Evolutionary conservation across 1,140 invertebrate species (phyloP).

Genomic region (Pogonognathellus flavescens): DNA sequence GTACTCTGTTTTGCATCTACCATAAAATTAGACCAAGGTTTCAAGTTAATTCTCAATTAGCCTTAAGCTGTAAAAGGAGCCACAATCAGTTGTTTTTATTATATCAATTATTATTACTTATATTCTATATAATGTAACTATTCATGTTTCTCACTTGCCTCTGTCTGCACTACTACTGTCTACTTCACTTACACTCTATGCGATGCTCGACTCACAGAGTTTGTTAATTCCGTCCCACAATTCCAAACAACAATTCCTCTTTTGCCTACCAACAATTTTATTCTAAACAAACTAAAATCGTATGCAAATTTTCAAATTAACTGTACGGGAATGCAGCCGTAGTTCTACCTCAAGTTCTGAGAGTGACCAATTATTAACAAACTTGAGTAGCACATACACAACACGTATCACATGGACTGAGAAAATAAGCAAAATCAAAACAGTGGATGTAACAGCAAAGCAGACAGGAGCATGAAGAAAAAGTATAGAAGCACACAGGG

Average conservation of each 20-base stretch:
- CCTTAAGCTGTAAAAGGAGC: conserved; percentile 39
- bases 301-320: conserved; percentile 56
- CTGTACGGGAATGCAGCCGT: conserved; percentile 14
- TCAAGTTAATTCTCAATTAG: conserved; percentile 51
- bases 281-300: conserved; percentile 49
- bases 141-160: background rate
- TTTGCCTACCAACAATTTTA: background rate
- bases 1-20: background rate
- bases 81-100: conserved; percentile 47
- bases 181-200: background rate
- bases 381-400: conserved; percentile 13
- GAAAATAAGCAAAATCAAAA: conserved; percentile 30
- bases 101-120: conserved; percentile 20
- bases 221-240: conserved; percentile 23
- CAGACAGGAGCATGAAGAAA: background rate
- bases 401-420: background rate
- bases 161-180: no score
- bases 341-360: conserved; percentile 43
- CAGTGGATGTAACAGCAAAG: background rate
- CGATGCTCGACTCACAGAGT: background rate
- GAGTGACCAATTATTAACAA: conserved; percentile 53
- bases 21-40: conserved; percentile 53
- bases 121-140: background rate
- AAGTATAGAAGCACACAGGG: background rate
- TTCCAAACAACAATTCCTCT: conserved; percentile 5